These are phyloP conservation scores for Numenius phaeopus DNA, from an alignment of 2,797 vertebrate genomes.

Conservation along the genomic window DNA sequence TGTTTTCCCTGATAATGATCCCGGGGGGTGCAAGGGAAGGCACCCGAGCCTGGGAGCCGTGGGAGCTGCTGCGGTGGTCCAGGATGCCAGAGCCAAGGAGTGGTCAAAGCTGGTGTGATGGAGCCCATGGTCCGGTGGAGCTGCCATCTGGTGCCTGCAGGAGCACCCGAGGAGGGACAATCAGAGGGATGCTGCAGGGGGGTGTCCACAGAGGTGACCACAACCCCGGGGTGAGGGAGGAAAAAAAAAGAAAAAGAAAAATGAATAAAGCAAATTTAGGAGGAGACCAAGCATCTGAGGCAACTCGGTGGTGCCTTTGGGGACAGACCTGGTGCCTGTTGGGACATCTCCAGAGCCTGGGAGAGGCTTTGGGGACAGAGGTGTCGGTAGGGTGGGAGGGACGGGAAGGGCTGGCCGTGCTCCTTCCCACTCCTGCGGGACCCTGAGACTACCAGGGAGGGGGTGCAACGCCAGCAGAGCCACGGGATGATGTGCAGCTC, in stretches of 20 bases:
- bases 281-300: not conserved
- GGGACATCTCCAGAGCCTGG: fast-evolving
- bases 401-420: fast-evolving
- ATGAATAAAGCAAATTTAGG: not conserved
- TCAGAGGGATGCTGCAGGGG: not conserved
- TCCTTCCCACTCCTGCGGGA: fast-evolving
- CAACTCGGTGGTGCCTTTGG: not conserved
- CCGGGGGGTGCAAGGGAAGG: not conserved
- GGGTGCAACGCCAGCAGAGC: not conserved
- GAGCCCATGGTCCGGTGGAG: not conserved
- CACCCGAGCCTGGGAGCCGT: not conserved
- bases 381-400: not conserved
- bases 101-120: fast-evolving
- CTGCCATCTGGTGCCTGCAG: not conserved
- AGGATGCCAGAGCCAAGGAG: fast-evolving
- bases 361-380: not conserved
- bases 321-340: fast-evolving
- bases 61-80: fast-evolving
- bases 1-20: not conserved
- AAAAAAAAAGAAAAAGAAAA: not conserved
- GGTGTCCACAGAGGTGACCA: not conserved
- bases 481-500: fast-evolving
- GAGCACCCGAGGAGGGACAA: not conserved
- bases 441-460: not conserved
- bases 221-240: fast-evolving